Conservation (phyloP, 2,113 vertebrate genomes). For the Desmodus rotundus region DNA sequence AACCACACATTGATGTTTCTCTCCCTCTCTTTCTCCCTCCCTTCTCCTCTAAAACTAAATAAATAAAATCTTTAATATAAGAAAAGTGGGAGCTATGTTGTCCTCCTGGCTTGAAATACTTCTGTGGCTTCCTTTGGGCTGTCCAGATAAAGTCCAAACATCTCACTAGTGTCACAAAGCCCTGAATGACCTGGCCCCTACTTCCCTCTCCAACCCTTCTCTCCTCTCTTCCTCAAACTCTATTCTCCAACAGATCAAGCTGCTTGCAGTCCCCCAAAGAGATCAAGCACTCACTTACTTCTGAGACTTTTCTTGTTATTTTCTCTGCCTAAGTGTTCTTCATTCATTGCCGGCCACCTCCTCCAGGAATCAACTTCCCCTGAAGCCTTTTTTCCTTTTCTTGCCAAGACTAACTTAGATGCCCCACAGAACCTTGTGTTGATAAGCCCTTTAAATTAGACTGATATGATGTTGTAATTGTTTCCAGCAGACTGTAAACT, state of each 20-base stretch:
- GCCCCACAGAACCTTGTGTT: background rate
- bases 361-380: background rate
- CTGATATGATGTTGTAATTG: background rate
- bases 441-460: background rate
- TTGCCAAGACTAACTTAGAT: background rate
- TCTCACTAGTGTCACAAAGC: background rate
- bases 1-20: too few species aligned
- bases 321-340: background rate
- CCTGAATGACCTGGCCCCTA: background rate
- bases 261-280: background rate
- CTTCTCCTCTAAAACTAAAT: too few species aligned
- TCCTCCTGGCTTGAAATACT: conserved; percentile 5
- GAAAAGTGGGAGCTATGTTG: background rate
- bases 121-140: background rate
- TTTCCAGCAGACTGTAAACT: background rate
- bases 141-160: conserved; percentile 29
- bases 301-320: background rate
- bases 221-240: background rate
- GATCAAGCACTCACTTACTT: background rate
- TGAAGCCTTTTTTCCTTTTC: background rate
- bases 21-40: too few species aligned
- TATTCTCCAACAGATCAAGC: background rate
- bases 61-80: too few species aligned
- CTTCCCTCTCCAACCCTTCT: background rate
- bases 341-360: background rate